Evolutionary conservation across 2,888 invertebrate species (phyloP).

Genomic region (Hypolimnas misippus): DNA sequence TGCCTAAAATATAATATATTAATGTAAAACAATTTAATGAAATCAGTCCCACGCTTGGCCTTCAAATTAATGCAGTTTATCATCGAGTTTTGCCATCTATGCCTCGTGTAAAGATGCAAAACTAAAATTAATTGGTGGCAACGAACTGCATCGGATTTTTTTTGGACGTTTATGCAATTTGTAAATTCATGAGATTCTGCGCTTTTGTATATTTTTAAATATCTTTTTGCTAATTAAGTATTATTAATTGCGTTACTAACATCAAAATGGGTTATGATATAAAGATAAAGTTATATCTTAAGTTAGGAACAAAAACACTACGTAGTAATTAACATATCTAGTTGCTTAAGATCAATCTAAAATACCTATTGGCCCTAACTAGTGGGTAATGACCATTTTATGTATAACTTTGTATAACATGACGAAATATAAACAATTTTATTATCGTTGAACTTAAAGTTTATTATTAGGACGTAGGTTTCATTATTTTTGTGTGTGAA

Average conservation of each 20-base stretch:
- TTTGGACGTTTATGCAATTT: slow-evolving; percentile 47
- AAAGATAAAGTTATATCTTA: not conserved
- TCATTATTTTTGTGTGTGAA: too few species aligned
- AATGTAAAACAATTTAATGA: slow-evolving; percentile 2
- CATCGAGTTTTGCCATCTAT: slow-evolving; percentile 22
- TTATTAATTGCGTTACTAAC: not conserved
- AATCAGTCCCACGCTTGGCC: slow-evolving; percentile 12
- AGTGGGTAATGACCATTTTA: too few species aligned
- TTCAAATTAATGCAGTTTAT: slow-evolving; percentile 20
- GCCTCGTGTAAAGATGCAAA: slow-evolving; percentile 22
- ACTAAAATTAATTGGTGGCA: slow-evolving; percentile 56
- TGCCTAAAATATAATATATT: not conserved
- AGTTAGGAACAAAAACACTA: too few species aligned
- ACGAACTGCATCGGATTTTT: slow-evolving; percentile 55
- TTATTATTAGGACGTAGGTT: too few species aligned
- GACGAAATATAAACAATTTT: too few species aligned
- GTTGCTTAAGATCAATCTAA: too few species aligned
- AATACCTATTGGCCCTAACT: too few species aligned
- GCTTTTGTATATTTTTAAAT: not conserved
- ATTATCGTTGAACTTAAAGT: too few species aligned
- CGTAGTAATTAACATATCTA: too few species aligned
- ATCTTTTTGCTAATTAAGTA: not conserved
- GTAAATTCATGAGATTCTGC: slow-evolving; percentile 7
- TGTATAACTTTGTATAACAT: too few species aligned
- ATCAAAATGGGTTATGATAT: not conserved